Conservation (phyloP, 2,113 vertebrate species). For the Gallinago media region DNA sequence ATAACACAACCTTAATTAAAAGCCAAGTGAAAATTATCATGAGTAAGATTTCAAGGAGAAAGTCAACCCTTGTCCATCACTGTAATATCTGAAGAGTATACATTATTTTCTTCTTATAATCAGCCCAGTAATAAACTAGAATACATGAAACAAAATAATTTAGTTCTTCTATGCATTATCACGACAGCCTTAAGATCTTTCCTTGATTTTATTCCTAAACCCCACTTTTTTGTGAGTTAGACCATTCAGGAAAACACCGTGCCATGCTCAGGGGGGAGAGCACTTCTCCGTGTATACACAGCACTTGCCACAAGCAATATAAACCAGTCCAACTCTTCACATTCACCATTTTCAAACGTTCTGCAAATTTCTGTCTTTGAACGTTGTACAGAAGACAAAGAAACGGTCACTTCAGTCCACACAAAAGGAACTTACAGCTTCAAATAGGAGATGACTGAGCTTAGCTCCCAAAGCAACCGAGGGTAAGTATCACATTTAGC, state of each 20-base stretch:
- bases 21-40: not conserved
- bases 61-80: not conserved
- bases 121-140: not conserved
- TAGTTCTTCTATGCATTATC: fast-evolving
- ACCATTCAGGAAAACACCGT: not conserved
- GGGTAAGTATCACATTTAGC: not conserved
- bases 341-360: not conserved
- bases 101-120: not conserved
- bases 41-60: not conserved
- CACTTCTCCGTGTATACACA: not conserved
- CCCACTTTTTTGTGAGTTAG: not conserved
- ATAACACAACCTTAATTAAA: not conserved
- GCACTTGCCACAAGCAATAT: not conserved
- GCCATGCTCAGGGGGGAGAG: not conserved
- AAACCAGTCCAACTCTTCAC: not conserved
- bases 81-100: fast-evolving
- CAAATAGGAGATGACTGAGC: not conserved
- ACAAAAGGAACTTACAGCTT: not conserved
- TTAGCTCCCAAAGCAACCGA: not conserved
- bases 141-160: not conserved
- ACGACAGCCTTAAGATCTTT: not conserved
- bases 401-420: not conserved
- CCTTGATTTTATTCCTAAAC: not conserved
- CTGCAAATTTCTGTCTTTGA: not conserved
- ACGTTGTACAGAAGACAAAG: not conserved